A percentile compares a stretch with the other conserved stretches of the same genome.
Conservation (phyloP, 2,888 invertebrate genomes). For the Polyploca ridens region DNA sequence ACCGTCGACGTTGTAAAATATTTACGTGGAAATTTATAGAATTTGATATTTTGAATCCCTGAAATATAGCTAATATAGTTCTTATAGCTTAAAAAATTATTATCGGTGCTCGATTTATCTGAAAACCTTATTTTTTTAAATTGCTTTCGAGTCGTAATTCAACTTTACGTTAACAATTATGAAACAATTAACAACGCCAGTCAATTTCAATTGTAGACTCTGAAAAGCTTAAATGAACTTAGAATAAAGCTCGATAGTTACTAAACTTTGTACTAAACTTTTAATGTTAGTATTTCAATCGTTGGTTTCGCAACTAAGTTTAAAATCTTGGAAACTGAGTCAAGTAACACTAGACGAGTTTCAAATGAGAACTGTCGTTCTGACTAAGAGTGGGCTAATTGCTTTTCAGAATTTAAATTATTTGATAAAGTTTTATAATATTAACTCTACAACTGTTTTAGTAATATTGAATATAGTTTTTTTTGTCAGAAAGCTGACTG, state of each 20-base stretch:
- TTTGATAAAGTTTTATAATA: no score
- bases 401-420: background rate
- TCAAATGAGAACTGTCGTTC: background rate
- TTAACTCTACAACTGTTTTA: no score
- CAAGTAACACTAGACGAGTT: background rate
- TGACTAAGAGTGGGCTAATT: background rate
- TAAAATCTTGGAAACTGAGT: background rate
- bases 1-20: no score
- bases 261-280: background rate
- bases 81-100: no score
- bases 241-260: background rate
- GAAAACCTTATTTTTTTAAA: no score
- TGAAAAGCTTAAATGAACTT: constrained; percentile 2
- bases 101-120: no score
- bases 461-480: no score
- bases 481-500: no score
- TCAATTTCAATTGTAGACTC: background rate
- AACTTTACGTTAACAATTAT: background rate
- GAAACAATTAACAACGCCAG: background rate
- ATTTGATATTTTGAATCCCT: no score
- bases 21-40: no score
- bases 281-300: background rate
- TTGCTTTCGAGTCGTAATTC: no score
- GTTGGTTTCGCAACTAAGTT: background rate
- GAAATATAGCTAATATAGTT: no score